A percentile compares a stretch with the other conserved stretches of the same genome.
These are phyloP conservation scores for Abrostola tripartita DNA, from an alignment of 2,888 invertebrate genomes.

Conservation along the genomic window DNA sequence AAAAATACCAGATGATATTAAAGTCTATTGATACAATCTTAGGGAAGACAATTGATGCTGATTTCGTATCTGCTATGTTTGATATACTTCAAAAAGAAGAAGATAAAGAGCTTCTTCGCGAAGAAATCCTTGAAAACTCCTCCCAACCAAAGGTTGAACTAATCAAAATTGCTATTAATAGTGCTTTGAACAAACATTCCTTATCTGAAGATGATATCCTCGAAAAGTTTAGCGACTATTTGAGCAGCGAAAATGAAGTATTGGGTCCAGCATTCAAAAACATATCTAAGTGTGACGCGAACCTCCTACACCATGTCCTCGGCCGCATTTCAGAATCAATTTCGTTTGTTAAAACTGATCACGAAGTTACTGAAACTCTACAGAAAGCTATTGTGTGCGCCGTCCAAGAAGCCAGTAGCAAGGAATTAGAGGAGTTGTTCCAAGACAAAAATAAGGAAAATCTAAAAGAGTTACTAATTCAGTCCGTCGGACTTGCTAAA, in stretches of 20 bases:
- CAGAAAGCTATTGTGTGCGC: slow-evolving; percentile 91
- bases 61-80: slow-evolving; percentile 84
- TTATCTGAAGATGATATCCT: slow-evolving; percentile 88
- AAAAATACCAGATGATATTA: slow-evolving; percentile 84
- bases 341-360: slow-evolving; percentile 89
- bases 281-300: slow-evolving; percentile 89
- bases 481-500: slow-evolving; percentile 91
- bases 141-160: slow-evolving; percentile 90
- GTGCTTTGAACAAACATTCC: slow-evolving; percentile 79
- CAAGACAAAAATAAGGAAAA: slow-evolving; percentile 82
- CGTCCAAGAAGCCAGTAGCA: slow-evolving; percentile 89
- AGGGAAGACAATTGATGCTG: slow-evolving; percentile 83
- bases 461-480: slow-evolving; percentile 85
- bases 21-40: slow-evolving; percentile 86
- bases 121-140: slow-evolving; percentile 85
- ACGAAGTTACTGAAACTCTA: slow-evolving; percentile 90
- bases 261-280: slow-evolving; percentile 90
- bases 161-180: slow-evolving; percentile 88
- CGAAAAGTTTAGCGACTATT: slow-evolving; percentile 89
- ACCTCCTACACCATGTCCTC: slow-evolving; percentile 88
- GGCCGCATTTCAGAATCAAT: slow-evolving; percentile 89
- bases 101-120: slow-evolving; percentile 80
- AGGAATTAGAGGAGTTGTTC: slow-evolving; percentile 87
- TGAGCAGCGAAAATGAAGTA: slow-evolving; percentile 90
- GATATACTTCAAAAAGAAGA: slow-evolving; percentile 85